Evolutionary conservation across 2,797 vertebrate species (phyloP).

Genomic region (Epinephelus malabaricus): DNA sequence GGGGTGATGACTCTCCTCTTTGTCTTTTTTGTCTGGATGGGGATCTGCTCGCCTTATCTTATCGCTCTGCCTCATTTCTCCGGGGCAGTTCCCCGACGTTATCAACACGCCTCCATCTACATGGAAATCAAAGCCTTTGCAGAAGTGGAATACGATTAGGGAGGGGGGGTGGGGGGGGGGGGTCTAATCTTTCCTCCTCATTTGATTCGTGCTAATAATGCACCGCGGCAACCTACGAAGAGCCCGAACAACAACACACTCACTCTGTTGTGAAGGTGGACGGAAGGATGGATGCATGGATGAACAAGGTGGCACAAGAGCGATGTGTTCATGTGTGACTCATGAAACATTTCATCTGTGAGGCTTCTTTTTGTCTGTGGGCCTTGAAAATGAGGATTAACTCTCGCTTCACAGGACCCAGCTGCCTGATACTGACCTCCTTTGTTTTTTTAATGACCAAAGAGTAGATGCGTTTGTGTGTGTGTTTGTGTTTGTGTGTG

Average conservation of each 20-base stretch:
- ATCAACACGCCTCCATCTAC: slow-evolving; percentile 75
- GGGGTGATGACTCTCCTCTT: slow-evolving; percentile 73
- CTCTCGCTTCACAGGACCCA: slow-evolving; percentile 73
- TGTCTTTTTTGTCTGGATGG: slow-evolving; percentile 73
- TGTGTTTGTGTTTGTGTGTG: slow-evolving; percentile 22
- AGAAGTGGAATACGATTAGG: slow-evolving; percentile 74
- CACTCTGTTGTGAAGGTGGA: slow-evolving; percentile 30
- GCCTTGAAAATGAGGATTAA: slow-evolving; percentile 80
- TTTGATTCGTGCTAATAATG: slow-evolving; percentile 66
- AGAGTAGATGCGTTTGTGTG: slow-evolving; percentile 63
- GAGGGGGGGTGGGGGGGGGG: slow-evolving; percentile 14
- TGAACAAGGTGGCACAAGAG: slow-evolving; percentile 48
- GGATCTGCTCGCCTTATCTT: slow-evolving; percentile 77
- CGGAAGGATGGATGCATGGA: slow-evolving; percentile 34
- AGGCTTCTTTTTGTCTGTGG: slow-evolving; percentile 71
- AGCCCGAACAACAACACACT: slow-evolving; percentile 11
- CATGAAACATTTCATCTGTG: slow-evolving; percentile 62
- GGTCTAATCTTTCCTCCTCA: slow-evolving; percentile 37
- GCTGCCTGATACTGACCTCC: slow-evolving; percentile 84
- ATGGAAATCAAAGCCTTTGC: slow-evolving; percentile 81
- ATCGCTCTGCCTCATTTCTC: slow-evolving; percentile 76
- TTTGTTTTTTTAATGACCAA: slow-evolving; percentile 83
- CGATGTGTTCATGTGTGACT: slow-evolving; percentile 47
- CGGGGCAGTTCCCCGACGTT: slow-evolving; percentile 64
- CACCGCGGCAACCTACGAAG: slow-evolving; percentile 15